Evolutionary conservation across 2,888 invertebrate genomes (phyloP).

Genomic region (Drosophila limbata): DNA sequence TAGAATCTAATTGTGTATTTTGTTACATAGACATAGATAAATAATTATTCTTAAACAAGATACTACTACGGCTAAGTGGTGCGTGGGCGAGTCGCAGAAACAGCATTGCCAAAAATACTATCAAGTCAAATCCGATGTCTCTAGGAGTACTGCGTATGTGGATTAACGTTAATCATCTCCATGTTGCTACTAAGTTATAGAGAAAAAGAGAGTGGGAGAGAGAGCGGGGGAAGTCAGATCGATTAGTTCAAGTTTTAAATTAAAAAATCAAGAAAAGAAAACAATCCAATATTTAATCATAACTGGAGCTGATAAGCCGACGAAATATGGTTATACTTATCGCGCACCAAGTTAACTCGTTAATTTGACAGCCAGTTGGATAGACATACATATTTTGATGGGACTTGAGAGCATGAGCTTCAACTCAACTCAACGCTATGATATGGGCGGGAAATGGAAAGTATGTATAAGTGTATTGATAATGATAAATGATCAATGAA

Average conservation of each 20-base stretch:
- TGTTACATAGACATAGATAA: constrained; percentile 32
- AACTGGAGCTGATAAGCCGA: constrained; percentile 53
- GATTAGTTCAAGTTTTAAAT: constrained; percentile 32
- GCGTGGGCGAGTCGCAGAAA: constrained; percentile 29
- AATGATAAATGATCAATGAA: constrained; percentile 24
- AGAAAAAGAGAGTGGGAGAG: not conserved
- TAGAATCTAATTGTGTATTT: constrained; percentile 45
- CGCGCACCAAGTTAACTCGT: constrained; percentile 41
- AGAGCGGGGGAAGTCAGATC: constrained; percentile 84
- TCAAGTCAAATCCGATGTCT: constrained; percentile 26
- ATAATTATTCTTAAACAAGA: constrained; percentile 41
- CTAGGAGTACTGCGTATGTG: constrained; percentile 93
- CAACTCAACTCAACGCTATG: constrained; percentile 52
- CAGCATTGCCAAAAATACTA: constrained; percentile 26
- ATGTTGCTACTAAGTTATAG: constrained; percentile 88
- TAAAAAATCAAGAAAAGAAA: not conserved
- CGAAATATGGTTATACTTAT: constrained; percentile 51
- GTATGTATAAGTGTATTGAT: constrained; percentile 14
- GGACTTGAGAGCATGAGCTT: constrained; percentile 37
- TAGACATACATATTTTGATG: constrained; percentile 11
- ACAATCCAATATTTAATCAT: constrained; percentile 14
- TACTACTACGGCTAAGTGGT: constrained; percentile 42
- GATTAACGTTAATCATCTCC: constrained; percentile 96
- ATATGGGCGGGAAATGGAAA: constrained; percentile 27
- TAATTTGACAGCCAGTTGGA: constrained; percentile 30